Base-by-base conservation (phyloP, 2,797 vertebrate genomes). In the Crenuchus spilurus region DNA sequence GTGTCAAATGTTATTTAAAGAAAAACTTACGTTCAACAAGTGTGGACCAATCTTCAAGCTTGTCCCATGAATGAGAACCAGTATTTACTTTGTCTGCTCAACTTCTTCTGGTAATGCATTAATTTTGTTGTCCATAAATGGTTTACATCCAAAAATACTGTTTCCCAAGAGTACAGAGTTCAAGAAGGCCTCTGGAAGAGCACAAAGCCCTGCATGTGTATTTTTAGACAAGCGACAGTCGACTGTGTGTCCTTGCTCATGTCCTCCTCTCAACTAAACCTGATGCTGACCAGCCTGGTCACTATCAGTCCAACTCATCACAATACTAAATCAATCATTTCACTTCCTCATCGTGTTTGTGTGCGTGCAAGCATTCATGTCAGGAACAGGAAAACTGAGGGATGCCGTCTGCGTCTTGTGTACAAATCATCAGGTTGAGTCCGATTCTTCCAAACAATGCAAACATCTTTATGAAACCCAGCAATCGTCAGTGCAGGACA, bases 381-480 rank as follows among this genome's bases (percentile, higher is more conserved):
- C 60, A 62, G 22, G n/a, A n/a, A 62, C 37, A 41, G 58, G 1
- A 61, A 37, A 14, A 41, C 35, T 4, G 9, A 0, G 31, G n/a
- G n/a, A n/a, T 20, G 33, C 57, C 18, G 8, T 30, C 9, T 16
- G 13, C 6, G 0, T 20, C 37, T 26, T 42, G 22, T 62, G 60
- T 62, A 62, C 60, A 28, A 22, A 16, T n/a, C 8, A 3, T 33
- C 28, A 8, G 54, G 8, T 16, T 60, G 24, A 30, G n/a, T 39
- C 13, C 10, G 10, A 49, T 16, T 68, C 64, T 68, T 41, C 42
- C 14, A 18, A 62, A 33, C 64, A 61, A 46, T n/a, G 20, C 57
- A 62, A 69, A 62, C 65, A 75, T 35, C 46, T 14, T 42, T 44
- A n/a, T 33, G 37, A 26, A 69, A 18, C 65, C 73, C 18, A 57